Conservation (phyloP, 2,797 vertebrate species). For the Luscinia megarhynchos region DNA sequence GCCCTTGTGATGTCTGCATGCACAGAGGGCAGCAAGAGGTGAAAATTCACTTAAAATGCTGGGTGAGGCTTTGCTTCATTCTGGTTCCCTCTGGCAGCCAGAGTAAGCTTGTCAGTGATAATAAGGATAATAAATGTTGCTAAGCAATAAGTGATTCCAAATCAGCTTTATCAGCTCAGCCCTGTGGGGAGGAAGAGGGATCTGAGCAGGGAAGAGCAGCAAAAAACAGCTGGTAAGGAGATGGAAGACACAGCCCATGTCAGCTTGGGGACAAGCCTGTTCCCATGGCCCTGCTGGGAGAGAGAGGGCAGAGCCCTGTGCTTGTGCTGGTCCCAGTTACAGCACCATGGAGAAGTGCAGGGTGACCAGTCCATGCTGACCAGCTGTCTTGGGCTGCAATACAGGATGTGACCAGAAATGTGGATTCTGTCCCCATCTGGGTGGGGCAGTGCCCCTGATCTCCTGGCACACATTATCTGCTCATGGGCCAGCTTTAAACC, state of each 20-base stretch:
- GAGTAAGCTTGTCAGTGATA: background rate
- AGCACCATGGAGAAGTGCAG: background rate
- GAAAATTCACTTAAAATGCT: background rate
- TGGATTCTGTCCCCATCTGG: no score
- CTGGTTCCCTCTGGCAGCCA: background rate
- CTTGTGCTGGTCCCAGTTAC: background rate
- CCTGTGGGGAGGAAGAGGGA: background rate
- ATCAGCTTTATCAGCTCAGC: background rate
- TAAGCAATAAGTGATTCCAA: constrained; percentile 30
- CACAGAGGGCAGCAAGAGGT: background rate
- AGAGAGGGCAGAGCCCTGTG: background rate
- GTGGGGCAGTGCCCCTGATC: no score
- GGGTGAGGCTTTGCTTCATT: background rate
- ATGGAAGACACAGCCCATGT: background rate
- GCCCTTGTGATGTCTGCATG: background rate
- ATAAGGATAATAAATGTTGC: constrained; percentile 21
- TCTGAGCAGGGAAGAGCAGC: background rate
- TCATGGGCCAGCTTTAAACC: no score
- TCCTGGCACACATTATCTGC: no score
- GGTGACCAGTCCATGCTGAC: background rate
- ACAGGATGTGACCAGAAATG: no score
- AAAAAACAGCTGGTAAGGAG: background rate
- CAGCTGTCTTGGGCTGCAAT: background rate
- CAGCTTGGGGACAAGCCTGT: background rate
- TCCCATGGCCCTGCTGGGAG: background rate